Evolutionary conservation across 2,113 vertebrate genomes (phyloP).

Genomic region (Alosa alosa): DNA sequence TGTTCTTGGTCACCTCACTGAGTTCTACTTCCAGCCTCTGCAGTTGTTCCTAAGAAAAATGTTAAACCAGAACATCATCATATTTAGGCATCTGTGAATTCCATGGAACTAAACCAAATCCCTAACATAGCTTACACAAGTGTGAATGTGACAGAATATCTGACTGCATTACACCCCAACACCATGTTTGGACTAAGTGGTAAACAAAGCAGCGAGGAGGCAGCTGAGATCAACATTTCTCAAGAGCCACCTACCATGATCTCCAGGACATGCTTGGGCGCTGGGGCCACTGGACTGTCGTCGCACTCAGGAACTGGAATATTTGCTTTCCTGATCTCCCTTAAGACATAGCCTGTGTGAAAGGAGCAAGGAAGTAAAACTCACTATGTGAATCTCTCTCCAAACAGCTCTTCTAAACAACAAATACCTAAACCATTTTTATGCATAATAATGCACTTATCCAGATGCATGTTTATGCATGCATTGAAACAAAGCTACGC

Average conservation of each 20-base stretch:
- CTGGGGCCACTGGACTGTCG: conserved; percentile 83
- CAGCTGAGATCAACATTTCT: neutral
- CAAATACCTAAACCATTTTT: neutral
- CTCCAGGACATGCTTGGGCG: conserved; percentile 88
- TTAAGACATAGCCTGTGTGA: conserved; percentile 83
- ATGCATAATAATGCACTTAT: too few relatives aligned
- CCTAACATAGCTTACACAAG: neutral
- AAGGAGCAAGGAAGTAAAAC: neutral
- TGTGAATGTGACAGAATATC: neutral
- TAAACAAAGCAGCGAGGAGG: neutral
- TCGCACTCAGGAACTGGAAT: conserved; percentile 88
- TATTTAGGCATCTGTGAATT: neutral
- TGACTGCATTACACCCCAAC: neutral
- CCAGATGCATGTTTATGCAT: neutral
- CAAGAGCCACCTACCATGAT: conserved; percentile 81
- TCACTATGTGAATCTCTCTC: neutral
- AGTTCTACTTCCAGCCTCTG: conserved; percentile 93
- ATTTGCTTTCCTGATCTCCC: conserved; percentile 87
- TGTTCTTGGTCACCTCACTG: conserved; percentile 91
- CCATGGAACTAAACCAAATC: neutral
- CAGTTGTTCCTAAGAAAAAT: conserved; percentile 81
- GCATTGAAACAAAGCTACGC: neutral
- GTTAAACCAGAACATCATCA: neutral
- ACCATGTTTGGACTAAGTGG: neutral
- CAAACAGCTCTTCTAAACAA: neutral